These are phyloP conservation scores for Smutsia gigantea DNA, from an alignment of 2,797 vertebrate species.

Conservation along the genomic window DNA sequence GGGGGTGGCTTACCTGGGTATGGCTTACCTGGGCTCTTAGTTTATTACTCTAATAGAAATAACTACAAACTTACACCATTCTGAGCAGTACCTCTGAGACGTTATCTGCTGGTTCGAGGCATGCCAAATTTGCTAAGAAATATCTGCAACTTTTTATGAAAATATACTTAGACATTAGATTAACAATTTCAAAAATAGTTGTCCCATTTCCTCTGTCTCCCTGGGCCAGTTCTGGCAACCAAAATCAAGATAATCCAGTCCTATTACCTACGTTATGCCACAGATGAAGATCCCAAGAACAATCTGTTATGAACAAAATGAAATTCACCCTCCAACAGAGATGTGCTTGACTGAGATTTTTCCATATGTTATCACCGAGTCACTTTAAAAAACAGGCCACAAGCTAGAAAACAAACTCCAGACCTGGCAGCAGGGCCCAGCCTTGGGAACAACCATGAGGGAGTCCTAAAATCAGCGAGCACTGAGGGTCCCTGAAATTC, in stretches of 20 bases:
- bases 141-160: neutral
- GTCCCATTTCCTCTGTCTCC: neutral
- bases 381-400: neutral
- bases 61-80: neutral
- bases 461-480: neutral
- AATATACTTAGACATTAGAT: neutral
- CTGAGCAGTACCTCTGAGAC: neutral
- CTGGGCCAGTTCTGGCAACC: neutral
- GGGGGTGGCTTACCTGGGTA: neutral
- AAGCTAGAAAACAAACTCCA: neutral
- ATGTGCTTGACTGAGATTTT: neutral
- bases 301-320: neutral
- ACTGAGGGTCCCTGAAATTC: neutral
- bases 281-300: neutral
- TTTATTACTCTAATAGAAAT: no score
- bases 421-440: fast-evolving
- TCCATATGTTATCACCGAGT: neutral
- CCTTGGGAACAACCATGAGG: neutral
- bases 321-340: neutral
- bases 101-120: neutral
- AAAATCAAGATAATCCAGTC: neutral
- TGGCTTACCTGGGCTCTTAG: neutral
- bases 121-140: neutral
- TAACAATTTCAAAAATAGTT: neutral
- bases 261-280: neutral